phyloP scores from a whole-genome alignment of 2,888 invertebrate species.

The Phytoseiulus persimilis region DNA sequence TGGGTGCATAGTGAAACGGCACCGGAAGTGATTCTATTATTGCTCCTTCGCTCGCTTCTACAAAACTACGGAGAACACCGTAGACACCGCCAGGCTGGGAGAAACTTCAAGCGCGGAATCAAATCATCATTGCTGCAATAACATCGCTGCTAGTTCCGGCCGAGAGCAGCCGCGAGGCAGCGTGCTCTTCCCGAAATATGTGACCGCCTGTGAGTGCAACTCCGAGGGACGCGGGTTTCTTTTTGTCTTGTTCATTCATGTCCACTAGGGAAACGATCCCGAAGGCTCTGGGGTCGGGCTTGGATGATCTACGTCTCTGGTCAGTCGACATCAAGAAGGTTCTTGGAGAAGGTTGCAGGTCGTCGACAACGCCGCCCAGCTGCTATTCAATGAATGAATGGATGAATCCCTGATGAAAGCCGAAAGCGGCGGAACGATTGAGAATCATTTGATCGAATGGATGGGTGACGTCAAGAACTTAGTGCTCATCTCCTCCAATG shows the following conservation, averaged over 20 bases:
- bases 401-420: no score
- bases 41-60: neutral
- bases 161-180: neutral
- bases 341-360: neutral
- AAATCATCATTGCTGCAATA: neutral
- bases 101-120: neutral
- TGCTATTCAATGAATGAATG: no score
- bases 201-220: neutral
- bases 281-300: neutral
- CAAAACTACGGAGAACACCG: neutral
- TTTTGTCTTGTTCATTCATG: neutral
- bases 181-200: neutral
- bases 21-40: neutral
- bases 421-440: neutral
- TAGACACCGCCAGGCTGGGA: no score
- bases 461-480: neutral
- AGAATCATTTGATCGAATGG: neutral
- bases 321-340: neutral
- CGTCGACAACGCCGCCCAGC: neutral
- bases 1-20: neutral
- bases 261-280: neutral
- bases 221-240: neutral
- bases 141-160: neutral
- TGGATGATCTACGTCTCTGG: neutral
- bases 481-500: neutral